Evolutionary conservation across 2,797 vertebrate species (phyloP).

Genomic region (Falco novaeseelandiae): DNA sequence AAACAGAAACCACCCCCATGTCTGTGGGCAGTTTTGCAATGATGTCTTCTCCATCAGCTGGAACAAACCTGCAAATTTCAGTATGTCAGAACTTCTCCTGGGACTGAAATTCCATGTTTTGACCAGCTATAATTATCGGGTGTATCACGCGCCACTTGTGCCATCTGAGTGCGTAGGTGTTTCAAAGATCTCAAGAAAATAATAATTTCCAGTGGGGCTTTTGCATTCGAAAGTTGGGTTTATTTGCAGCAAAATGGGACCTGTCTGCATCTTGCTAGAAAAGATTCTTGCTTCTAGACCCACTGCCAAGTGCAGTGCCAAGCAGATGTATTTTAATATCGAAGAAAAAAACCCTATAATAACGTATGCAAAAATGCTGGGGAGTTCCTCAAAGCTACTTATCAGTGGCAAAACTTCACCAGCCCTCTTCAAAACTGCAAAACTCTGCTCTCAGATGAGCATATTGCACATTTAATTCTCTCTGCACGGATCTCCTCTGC

Average conservation of each 20-base stretch:
- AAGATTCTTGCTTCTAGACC: not conserved
- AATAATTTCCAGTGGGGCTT: not conserved
- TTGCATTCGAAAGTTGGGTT: not conserved
- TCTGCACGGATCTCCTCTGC: not conserved
- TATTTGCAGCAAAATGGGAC: not conserved
- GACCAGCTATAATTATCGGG: not conserved
- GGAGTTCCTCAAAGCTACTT: not conserved
- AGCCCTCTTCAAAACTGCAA: not conserved
- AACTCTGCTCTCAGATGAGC: not conserved
- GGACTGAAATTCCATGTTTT: not conserved
- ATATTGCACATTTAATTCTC: not conserved
- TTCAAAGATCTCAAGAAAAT: not conserved
- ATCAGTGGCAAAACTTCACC: not conserved
- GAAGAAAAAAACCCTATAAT: rapidly evolving
- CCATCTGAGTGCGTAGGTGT: not conserved
- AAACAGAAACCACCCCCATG: not conserved
- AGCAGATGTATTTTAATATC: not conserved
- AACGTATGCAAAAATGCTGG: rapidly evolving
- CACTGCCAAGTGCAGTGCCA: rapidly evolving
- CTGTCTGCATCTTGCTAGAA: not conserved
- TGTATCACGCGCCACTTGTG: not conserved
- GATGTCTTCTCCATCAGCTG: not conserved
- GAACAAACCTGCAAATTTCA: not conserved
- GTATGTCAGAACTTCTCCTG: not conserved
- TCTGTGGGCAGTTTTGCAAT: not conserved